Percentiles rank a stretch among this genome's conserved stretches.
phyloP scores from a whole-genome alignment of 2,888 invertebrate genomes.

The Salpingus planirostris region DNA sequence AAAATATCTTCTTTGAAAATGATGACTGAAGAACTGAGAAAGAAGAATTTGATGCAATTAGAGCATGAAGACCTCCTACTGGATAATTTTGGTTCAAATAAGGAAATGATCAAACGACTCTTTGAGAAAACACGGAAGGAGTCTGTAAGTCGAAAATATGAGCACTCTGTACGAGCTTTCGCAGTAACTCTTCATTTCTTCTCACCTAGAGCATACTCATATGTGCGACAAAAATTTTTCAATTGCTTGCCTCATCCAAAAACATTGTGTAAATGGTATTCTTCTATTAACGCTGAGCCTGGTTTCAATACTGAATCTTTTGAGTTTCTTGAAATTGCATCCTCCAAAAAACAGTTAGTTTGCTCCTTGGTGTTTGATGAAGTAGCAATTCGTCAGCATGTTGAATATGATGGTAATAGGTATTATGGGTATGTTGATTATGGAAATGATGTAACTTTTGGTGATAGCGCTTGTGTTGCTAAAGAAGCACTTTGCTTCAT shows the following conservation, averaged over 20 bases:
- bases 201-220: slow-evolving; percentile 15
- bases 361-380: slow-evolving; percentile 21
- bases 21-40: neutral
- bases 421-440: slow-evolving; percentile 23
- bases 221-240: slow-evolving; percentile 3
- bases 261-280: slow-evolving; percentile 4
- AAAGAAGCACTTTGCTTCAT: slow-evolving; percentile 18
- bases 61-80: neutral
- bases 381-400: slow-evolving; percentile 24
- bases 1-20: neutral
- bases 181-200: slow-evolving; percentile 5
- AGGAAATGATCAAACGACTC: slow-evolving; percentile 34
- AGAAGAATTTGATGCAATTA: neutral
- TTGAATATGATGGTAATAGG: slow-evolving; percentile 22
- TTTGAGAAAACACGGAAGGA: no score
- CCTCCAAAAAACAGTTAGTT: no score
- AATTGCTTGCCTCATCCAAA: slow-evolving; percentile 5
- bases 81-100: neutral
- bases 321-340: no score
- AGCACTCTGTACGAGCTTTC: neutral
- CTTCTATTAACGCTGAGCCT: slow-evolving; percentile 2
- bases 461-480: slow-evolving; percentile 17
- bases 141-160: no score
- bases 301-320: slow-evolving; percentile 5
- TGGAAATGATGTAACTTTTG: slow-evolving; percentile 18